A percentile compares a stretch with the other conserved stretches of the same genome.
These are phyloP conservation scores for Zeus faber DNA, from an alignment of 2,113 vertebrate genomes.

Conservation along the genomic window DNA sequence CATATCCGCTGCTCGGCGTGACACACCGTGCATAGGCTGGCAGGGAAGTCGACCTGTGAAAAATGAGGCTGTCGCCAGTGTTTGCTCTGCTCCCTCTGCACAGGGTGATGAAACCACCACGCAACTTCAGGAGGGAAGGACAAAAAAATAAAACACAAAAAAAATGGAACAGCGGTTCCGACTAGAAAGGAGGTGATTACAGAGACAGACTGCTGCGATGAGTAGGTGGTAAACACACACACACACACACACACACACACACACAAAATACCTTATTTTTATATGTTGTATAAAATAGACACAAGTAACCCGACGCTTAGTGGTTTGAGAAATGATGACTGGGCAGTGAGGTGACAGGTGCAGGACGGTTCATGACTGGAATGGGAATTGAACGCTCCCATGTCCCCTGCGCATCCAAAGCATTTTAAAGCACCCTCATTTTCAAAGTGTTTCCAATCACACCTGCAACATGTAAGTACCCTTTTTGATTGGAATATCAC, in stretches of 20 bases:
- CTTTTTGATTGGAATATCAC: conserved; percentile 66
- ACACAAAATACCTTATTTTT: conserved; percentile 46
- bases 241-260: background rate
- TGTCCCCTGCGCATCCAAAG: conserved; percentile 55
- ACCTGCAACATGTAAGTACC: conserved; percentile 62
- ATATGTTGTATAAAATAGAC: conserved; percentile 36
- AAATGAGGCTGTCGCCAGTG: conserved; percentile 69
- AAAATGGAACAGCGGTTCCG: conserved; percentile 35
- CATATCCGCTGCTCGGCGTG: conserved; percentile 56
- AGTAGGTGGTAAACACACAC: conserved; percentile 53
- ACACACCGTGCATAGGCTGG: conserved; percentile 63
- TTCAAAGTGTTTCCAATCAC: conserved; percentile 71
- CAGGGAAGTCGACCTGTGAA: conserved; percentile 71
- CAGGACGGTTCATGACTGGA: conserved; percentile 60
- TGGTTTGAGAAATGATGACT: conserved; percentile 62
- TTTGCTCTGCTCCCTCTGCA: conserved; percentile 68
- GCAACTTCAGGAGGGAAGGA: conserved; percentile 55
- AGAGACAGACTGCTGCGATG: conserved; percentile 57
- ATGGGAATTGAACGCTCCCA: conserved; percentile 61
- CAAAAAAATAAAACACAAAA: conserved; percentile 12
- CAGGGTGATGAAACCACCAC: conserved; percentile 73
- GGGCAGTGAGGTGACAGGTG: conserved; percentile 48
- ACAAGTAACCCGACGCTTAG: conserved; percentile 40
- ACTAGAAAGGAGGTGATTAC: conserved; percentile 62
- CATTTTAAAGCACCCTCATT: conserved; percentile 69